A percentile compares a stretch with the other conserved stretches of the same genome.
Evolutionary conservation across 1,140 invertebrate species (phyloP).

Genomic region (Coelopa frigida): DNA sequence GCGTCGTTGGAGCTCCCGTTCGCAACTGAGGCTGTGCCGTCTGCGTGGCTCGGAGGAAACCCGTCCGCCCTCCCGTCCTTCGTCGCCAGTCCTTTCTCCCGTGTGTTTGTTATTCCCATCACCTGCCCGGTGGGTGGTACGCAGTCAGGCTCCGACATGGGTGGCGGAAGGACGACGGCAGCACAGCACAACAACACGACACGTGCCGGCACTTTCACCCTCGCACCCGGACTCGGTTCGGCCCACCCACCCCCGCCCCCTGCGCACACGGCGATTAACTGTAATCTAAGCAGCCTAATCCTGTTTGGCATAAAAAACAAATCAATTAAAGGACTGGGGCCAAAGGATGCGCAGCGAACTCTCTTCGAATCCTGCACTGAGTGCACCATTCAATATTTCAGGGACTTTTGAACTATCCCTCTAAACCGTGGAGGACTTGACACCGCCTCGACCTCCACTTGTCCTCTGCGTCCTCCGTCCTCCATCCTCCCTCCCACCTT

Average conservation of each 20-base stretch:
- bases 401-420: no score
- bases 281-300: constrained; percentile 31
- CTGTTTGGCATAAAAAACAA: constrained; percentile 45
- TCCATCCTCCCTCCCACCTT: background rate
- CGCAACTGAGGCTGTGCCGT: constrained; percentile 23
- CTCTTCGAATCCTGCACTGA: no score
- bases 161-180: background rate
- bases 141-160: background rate
- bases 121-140: constrained; percentile 42
- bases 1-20: constrained; percentile 16
- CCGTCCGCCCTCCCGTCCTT: constrained; percentile 5
- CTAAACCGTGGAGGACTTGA: no score
- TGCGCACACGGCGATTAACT: constrained; percentile 13
- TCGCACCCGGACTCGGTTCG: background rate
- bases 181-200: constrained; percentile 17
- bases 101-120: constrained; percentile 18
- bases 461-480: no score
- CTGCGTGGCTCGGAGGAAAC: background rate
- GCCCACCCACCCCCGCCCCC: background rate
- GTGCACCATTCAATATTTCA: no score
- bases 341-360: no score
- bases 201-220: constrained; percentile 31
- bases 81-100: constrained; percentile 14
- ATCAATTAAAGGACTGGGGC: constrained; percentile 45
- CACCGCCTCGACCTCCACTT: no score